Conservation (phyloP, 2,888 invertebrate genomes). For the Ichneumoninae sp. region DNA sequence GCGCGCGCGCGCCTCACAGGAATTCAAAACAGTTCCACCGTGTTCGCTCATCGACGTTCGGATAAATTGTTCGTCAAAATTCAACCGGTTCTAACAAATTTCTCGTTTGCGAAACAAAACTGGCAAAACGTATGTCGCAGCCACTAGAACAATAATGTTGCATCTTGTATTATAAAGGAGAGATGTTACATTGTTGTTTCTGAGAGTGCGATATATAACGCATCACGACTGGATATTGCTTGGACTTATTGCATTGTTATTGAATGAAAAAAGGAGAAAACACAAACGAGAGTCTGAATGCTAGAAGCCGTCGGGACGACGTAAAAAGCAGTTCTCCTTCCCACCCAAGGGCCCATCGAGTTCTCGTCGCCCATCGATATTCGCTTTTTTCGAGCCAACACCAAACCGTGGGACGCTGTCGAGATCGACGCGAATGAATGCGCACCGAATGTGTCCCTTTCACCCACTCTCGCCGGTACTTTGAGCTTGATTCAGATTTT, state of each 20-base stretch:
- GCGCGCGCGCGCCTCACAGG: neutral
- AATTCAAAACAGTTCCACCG: slow-evolving; percentile 22
- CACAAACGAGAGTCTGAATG: slow-evolving; percentile 23
- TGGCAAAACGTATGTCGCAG: neutral
- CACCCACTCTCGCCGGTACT: slow-evolving; percentile 49
- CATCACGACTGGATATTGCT: slow-evolving; percentile 4
- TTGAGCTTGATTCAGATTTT: neutral
- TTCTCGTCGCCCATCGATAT: slow-evolving; percentile 70
- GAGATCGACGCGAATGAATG: slow-evolving; percentile 61
- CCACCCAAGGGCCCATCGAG: slow-evolving; percentile 29
- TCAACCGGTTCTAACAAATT: neutral
- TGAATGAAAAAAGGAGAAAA: neutral
- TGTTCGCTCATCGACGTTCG: neutral
- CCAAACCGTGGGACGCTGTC: slow-evolving; percentile 75
- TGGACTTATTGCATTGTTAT: neutral
- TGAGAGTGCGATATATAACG: neutral
- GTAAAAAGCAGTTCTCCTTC: slow-evolving; percentile 65
- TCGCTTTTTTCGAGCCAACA: slow-evolving; percentile 71
- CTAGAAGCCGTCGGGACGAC: slow-evolving; percentile 46
- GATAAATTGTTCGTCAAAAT: slow-evolving; percentile 17
- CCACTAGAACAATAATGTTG: neutral
- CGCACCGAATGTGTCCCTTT: slow-evolving; percentile 76
- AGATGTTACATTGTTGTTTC: neutral
- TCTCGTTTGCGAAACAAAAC: neutral
- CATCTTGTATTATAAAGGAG: neutral